A percentile compares a stretch with the other conserved stretches of the same genome.
Evolutionary conservation across 2,113 vertebrate genomes (phyloP).

Genomic region (Potamarius usumacintae): DNA sequence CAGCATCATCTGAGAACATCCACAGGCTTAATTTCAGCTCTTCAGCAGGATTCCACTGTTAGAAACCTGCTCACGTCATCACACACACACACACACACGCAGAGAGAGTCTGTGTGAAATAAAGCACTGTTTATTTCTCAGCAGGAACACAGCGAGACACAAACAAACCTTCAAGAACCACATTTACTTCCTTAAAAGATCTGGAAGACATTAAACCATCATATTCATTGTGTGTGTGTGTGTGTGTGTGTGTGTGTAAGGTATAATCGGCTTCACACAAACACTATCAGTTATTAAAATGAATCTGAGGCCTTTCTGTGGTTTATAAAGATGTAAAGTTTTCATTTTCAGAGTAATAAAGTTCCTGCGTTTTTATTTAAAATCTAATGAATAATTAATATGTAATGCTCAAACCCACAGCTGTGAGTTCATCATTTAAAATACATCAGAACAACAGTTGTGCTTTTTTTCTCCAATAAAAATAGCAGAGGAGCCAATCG

Average conservation of each 20-base stretch:
- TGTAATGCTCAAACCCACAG: too few relatives aligned
- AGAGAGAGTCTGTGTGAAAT: neutral
- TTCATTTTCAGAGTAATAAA: too few relatives aligned
- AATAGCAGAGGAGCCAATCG: too few relatives aligned
- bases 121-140: neutral
- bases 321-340: too few relatives aligned
- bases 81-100: neutral
- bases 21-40: neutral
- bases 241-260: neutral
- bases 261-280: neutral
- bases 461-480: too few relatives aligned
- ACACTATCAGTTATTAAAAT: neutral
- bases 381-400: too few relatives aligned
- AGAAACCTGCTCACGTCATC: neutral
- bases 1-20: conserved; percentile 21
- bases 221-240: neutral
- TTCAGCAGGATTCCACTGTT: neutral
- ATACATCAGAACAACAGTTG: too few relatives aligned
- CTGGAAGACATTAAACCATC: neutral
- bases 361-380: too few relatives aligned
- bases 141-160: neutral
- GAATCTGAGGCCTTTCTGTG: too few relatives aligned
- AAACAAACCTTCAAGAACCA: neutral
- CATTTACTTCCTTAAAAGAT: neutral
- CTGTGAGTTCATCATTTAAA: too few relatives aligned